Conservation (phyloP, 2,888 invertebrate genomes). For the Brenthis hecate region DNA sequence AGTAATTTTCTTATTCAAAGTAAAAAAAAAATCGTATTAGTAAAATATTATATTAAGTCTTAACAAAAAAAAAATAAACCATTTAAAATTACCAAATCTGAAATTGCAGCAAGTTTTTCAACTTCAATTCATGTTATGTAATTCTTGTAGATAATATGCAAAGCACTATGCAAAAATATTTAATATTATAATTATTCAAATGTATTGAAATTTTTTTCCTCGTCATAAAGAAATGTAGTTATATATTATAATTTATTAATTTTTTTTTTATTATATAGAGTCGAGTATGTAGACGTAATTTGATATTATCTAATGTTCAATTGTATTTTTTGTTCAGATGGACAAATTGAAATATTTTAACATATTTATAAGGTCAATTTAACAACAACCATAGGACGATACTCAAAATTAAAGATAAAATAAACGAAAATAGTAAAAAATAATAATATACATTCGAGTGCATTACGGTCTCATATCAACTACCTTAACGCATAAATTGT, state of each 20-base stretch:
- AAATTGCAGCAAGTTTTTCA: constrained; percentile 2
- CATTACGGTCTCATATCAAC: background rate
- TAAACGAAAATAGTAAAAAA: background rate
- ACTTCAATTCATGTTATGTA: background rate
- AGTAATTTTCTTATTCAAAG: too few species aligned
- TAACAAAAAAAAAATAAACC: too few species aligned
- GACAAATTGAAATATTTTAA: too few species aligned
- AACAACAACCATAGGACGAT: background rate
- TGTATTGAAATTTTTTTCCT: background rate
- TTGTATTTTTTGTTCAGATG: too few species aligned
- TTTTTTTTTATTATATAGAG: too few species aligned
- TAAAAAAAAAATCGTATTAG: too few species aligned
- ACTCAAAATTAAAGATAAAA: background rate
- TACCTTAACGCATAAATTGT: constrained; percentile 17
- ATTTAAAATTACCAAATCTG: background rate
- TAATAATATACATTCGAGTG: background rate
- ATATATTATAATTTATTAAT: too few species aligned
- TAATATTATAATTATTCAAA: background rate
- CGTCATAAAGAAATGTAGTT: too few species aligned
- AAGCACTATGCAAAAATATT: background rate
- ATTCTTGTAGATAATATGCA: background rate
- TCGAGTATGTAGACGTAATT: too few species aligned
- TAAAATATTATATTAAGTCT: too few species aligned
- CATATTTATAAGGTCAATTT: too few species aligned
- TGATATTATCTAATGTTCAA: too few species aligned